Evolutionary conservation across 1,140 invertebrate genomes (phyloP).

Genomic region (Calliphora vicina): DNA sequence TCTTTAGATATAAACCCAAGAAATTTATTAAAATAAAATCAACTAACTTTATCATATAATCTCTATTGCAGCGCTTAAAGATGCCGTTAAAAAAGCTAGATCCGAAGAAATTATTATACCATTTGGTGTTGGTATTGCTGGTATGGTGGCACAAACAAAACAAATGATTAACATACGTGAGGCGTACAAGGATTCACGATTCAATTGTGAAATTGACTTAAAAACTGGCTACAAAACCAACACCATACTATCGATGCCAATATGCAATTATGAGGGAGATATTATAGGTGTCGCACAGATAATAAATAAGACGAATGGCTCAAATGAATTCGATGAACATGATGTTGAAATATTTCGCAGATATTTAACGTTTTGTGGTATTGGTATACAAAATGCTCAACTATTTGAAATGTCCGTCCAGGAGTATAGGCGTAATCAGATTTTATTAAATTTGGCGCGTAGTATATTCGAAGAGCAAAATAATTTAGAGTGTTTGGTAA

Average conservation of each 20-base stretch:
- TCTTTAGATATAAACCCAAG: no score
- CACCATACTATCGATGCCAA: slow-evolving; percentile 91
- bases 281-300: slow-evolving; percentile 97
- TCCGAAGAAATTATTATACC: slow-evolving; percentile 86
- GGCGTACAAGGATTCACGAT: slow-evolving; percentile 83
- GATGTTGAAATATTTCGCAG: slow-evolving; percentile 88
- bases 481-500: slow-evolving; percentile 90
- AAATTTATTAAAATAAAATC: no score
- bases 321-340: slow-evolving; percentile 84
- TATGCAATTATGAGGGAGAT: slow-evolving; percentile 94
- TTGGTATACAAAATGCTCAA: slow-evolving; percentile 96
- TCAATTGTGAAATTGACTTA: slow-evolving; percentile 91
- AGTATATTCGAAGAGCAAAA: slow-evolving; percentile 94
- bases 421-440: slow-evolving; percentile 94
- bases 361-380: slow-evolving; percentile 96
- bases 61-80: slow-evolving; percentile 69
- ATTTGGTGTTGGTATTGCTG: slow-evolving; percentile 90
- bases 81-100: slow-evolving; percentile 75
- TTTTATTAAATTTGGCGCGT: slow-evolving; percentile 83
- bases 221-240: slow-evolving; percentile 92
- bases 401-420: slow-evolving; percentile 93
- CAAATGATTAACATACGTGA: slow-evolving; percentile 89
- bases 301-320: slow-evolving; percentile 92
- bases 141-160: slow-evolving; percentile 87
- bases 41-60: no score